Conservation (phyloP, 2,797 vertebrate genomes). For the Danio tinwini region DNA sequence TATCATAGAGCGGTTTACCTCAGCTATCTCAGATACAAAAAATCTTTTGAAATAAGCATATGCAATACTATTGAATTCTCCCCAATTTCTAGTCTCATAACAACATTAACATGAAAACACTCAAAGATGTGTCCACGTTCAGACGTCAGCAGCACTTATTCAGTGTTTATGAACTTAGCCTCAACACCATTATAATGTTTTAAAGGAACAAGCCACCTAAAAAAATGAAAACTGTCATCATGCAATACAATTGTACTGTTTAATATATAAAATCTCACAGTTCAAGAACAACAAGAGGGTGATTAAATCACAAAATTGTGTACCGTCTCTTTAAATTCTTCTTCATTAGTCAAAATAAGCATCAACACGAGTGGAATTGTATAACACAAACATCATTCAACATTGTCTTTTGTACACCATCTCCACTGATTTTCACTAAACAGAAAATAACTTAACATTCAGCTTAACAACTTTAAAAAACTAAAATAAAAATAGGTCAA, state of each 20-base stretch:
- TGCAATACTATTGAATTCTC: background rate
- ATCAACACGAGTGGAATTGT: background rate
- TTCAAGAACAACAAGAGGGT: background rate
- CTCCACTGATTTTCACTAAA: background rate
- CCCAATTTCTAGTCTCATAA: background rate
- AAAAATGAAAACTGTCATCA: background rate
- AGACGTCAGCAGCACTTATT: background rate
- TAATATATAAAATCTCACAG: background rate
- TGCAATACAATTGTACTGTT: too few relatives aligned
- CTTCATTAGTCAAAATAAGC: background rate
- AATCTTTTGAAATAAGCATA: background rate
- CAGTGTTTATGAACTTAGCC: background rate
- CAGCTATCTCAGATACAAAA: too few relatives aligned
- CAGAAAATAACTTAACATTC: background rate
- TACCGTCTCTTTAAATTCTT: background rate
- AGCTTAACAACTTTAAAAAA: background rate
- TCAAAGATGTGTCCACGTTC: background rate
- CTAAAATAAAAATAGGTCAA: background rate
- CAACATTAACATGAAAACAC: background rate
- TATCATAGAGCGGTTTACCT: slow-evolving; percentile 4
- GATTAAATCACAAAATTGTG: background rate
- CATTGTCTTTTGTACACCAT: background rate
- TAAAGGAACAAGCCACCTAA: background rate
- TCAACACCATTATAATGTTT: background rate
- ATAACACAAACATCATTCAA: background rate